Evolutionary conservation across 2,888 invertebrate species (phyloP).

Genomic region (Aquatica leii): DNA sequence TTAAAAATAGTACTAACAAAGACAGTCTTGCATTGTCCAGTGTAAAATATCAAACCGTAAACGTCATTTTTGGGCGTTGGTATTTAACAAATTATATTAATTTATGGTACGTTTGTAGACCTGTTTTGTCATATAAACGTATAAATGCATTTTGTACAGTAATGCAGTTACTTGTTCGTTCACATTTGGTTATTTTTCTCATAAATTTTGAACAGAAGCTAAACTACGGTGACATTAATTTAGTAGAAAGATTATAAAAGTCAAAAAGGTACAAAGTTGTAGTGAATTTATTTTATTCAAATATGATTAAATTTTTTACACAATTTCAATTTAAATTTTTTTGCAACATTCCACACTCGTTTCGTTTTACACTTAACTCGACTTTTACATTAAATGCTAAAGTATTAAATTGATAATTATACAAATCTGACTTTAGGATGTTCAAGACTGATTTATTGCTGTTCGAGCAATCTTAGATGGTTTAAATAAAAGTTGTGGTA

Average conservation of each 20-base stretch:
- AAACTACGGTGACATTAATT: slow-evolving; percentile 52
- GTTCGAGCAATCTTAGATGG: slow-evolving; percentile 4
- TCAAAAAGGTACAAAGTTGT: slow-evolving; percentile 52
- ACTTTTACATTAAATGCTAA: slow-evolving; percentile 4
- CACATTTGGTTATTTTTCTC: slow-evolving; percentile 54
- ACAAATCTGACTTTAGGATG: neutral
- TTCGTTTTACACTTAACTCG: too few species aligned
- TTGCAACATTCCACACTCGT: too few species aligned
- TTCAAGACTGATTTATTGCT: slow-evolving; percentile 7
- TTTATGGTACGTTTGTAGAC: slow-evolving; percentile 51
- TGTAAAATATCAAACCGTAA: slow-evolving; percentile 13
- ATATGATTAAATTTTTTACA: slow-evolving; percentile 8
- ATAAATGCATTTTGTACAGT: slow-evolving; percentile 46
- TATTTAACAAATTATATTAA: slow-evolving; percentile 33
- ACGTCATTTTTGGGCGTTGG: slow-evolving; percentile 28
- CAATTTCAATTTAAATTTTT: too few species aligned
- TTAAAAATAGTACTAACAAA: slow-evolving; percentile 16
- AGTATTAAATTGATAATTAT: neutral
- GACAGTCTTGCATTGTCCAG: slow-evolving; percentile 16
- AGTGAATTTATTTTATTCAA: slow-evolving; percentile 37
- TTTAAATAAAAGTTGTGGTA: slow-evolving; percentile 6
- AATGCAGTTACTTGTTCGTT: slow-evolving; percentile 44
- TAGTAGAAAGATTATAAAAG: slow-evolving; percentile 50
- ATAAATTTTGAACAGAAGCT: slow-evolving; percentile 53
- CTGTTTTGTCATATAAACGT: slow-evolving; percentile 53